Base-by-base conservation (phyloP, 30 jellyfish, hydroid and myxozoan genomes). In the Chrysaora quinquecirrha region DNA sequence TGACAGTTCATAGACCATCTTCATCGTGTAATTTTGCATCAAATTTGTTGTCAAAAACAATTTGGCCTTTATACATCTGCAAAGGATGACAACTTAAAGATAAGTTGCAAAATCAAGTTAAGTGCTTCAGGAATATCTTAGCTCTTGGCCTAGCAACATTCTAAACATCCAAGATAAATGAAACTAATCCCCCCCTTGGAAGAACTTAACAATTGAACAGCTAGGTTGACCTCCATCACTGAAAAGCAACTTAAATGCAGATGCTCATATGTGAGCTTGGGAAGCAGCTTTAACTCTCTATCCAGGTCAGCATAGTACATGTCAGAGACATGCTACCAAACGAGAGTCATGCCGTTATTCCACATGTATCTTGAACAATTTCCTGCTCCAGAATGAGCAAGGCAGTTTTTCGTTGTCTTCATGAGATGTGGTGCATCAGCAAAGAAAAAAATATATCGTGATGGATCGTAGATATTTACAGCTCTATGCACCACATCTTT, bases 371-470 rank as follows among this genome's bases (percentile, higher is more conserved):
- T 19, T 21, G 82, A 48, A 49, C 29, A 19, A 7, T 52, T 52
- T 19, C 58, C 25, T 0, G 25, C 49, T 16, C 91, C 86, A 6
- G 91, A 67, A 46, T 80, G 86, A 48, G 24, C 70, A 19, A 80
- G 62, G 70, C 91, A 80, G 58, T 80, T 80, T 68, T 88, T 80
- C 16, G 87, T 33, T 11, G 91, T 80, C 61, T 80, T 80, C 87
- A 80, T 80, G 10, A 77, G 85, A 33, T 77, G 89, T 20, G 89
- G 89, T 18, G 89, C 89, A 77, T 77, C 89, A 16, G 91, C 58
- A 68, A 68, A 80, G 69, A 78, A 63, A 54, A 28, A 72, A 18
- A 75, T 48, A 34, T 23, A 33, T 30, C 30, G 34, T 43, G 58
- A 43, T 43, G 58, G 58, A 43, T 43, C 58, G 16, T 43, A 43